Conservation (phyloP, 2,888 invertebrate genomes). For the Anoplius nigerrimus region DNA sequence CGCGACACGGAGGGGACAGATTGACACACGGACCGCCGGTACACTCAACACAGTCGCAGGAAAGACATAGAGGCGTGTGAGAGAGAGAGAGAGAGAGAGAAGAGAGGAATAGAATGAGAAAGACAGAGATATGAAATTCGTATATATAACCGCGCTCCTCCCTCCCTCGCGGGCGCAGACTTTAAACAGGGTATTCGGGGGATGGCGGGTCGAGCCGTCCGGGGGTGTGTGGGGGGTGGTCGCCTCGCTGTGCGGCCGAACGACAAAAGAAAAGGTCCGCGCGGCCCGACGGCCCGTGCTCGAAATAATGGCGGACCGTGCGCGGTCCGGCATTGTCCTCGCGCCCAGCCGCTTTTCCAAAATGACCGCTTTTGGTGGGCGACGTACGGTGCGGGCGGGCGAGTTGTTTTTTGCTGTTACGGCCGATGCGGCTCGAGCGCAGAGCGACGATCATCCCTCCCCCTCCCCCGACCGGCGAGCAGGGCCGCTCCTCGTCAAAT, state of each 20-base stretch:
- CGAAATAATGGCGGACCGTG: slow-evolving; percentile 61
- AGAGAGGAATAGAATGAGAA: no score
- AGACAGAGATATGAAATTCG: not conserved
- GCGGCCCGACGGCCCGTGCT: slow-evolving; percentile 45
- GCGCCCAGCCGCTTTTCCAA: slow-evolving; percentile 66
- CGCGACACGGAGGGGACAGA: no score
- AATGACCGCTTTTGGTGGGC: slow-evolving; percentile 72
- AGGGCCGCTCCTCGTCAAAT: slow-evolving; percentile 41
- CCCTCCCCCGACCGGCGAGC: no score
- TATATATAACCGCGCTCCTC: slow-evolving; percentile 5
- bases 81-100: not conserved
- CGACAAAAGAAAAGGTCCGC: slow-evolving; percentile 16
- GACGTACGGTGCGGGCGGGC: slow-evolving; percentile 68
- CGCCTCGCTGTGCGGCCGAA: no score
- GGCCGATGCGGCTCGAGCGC: slow-evolving; percentile 20
- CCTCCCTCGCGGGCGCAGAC: slow-evolving; percentile 51
- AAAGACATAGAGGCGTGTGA: no score
- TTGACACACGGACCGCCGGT: not conserved
- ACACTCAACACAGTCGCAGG: not conserved
- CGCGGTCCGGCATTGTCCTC: slow-evolving; percentile 63
- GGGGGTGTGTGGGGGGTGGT: no score
- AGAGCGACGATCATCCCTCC: no score
- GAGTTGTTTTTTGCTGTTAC: slow-evolving; percentile 35
- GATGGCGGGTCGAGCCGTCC: not conserved
- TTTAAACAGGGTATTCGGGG: slow-evolving; percentile 64